phyloP scores from a whole-genome alignment of 2,888 invertebrate species.

The Ornithoptera priamus region DNA sequence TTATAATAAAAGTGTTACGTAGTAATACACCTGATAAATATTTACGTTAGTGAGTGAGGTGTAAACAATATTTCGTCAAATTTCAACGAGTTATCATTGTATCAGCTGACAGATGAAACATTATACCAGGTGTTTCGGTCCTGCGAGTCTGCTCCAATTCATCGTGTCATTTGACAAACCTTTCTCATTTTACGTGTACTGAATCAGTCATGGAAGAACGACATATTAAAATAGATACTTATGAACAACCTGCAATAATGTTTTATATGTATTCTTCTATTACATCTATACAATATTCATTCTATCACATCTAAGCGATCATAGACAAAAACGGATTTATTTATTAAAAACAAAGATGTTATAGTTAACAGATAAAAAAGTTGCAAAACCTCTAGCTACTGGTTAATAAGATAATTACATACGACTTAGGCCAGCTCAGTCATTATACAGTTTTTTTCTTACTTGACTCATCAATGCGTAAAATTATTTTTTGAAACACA shows the following conservation, averaged over 20 bases:
- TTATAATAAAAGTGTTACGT: too few relatives aligned
- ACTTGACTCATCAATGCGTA: constrained; percentile 1
- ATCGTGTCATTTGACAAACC: constrained; percentile 73
- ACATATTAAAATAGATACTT: constrained; percentile 15
- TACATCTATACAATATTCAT: not conserved
- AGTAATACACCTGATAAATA: too few relatives aligned
- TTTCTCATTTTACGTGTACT: constrained; percentile 70
- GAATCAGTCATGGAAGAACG: constrained; percentile 32
- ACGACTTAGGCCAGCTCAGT: not conserved
- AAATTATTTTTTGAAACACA: not conserved
- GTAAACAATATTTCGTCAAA: constrained; percentile 63
- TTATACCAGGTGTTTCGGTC: constrained; percentile 69
- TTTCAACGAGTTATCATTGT: constrained; percentile 59
- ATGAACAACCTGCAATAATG: not conserved
- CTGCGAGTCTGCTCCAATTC: constrained; percentile 71
- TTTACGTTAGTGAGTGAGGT: constrained; percentile 3
- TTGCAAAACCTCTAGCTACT: not conserved
- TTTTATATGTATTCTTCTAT: not conserved
- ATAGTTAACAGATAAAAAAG: not conserved
- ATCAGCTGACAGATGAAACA: constrained; percentile 72
- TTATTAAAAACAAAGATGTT: too few relatives aligned
- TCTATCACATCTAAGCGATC: not conserved
- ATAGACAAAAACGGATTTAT: too few relatives aligned
- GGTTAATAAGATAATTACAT: not conserved
- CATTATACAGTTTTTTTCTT: not conserved